A percentile compares a stretch with the other conserved stretches of the same genome.
phyloP scores from a whole-genome alignment of 2,797 vertebrate species.

The Danionella dracula region DNA sequence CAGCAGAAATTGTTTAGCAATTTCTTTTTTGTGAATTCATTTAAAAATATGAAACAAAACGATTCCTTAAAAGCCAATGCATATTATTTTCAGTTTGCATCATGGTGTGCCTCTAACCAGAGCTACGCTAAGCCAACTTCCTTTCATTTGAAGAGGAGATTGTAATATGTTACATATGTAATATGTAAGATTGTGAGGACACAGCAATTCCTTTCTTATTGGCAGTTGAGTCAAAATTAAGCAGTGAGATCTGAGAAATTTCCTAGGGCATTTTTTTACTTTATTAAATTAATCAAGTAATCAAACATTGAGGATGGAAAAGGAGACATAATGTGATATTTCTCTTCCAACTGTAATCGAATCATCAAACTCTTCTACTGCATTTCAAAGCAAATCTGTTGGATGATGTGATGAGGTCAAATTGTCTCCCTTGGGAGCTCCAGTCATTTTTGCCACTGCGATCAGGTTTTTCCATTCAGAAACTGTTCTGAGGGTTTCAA shows the following conservation, averaged over 20 bases:
- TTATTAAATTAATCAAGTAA: constrained; percentile 12
- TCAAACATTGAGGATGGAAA: constrained; percentile 2
- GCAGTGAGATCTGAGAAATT: neutral
- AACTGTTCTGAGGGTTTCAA: constrained; percentile 3
- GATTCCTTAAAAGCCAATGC: constrained; percentile 29
- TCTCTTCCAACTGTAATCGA: neutral
- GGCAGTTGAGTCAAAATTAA: constrained; percentile 9
- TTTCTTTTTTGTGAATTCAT: constrained; percentile 15
- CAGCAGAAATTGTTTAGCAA: constrained; percentile 4
- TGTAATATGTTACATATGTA: constrained; percentile 41
- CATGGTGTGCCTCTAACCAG: constrained; percentile 51
- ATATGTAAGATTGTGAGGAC: constrained; percentile 24
- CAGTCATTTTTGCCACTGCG: constrained; percentile 54
- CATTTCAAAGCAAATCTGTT: constrained; percentile 8
- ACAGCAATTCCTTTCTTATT: constrained; percentile 10
- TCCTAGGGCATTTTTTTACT: constrained; percentile 2
- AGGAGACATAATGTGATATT: constrained; percentile 7
- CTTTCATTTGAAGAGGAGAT: constrained; percentile 21
- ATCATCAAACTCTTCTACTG: constrained; percentile 4
- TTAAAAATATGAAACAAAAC: constrained; percentile 30
- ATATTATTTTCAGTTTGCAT: constrained; percentile 22
- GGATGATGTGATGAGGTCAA: constrained; percentile 15
- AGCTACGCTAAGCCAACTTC: constrained; percentile 25
- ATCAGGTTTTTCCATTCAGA: constrained; percentile 32
- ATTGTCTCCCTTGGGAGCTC: constrained; percentile 10